Conservation (phyloP, 2,113 vertebrate genomes). For the Lucifuga dentata region DNA sequence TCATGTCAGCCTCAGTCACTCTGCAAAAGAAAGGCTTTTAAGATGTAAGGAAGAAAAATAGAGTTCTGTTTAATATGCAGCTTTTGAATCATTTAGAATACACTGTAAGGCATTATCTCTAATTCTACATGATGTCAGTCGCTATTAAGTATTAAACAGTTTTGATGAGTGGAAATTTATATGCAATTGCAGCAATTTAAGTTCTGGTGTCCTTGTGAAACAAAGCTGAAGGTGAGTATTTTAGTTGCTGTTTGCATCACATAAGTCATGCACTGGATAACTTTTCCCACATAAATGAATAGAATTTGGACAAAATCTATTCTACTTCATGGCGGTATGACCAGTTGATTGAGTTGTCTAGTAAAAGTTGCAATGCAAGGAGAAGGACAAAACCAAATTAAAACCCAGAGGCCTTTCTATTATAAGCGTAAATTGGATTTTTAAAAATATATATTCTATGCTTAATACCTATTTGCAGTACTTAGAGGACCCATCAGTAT, state of each 20-base stretch:
- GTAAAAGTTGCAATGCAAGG: slow-evolving; percentile 6
- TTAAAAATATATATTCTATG: not conserved
- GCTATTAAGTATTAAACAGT: not conserved
- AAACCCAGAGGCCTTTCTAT: slow-evolving; percentile 24
- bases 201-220: not conserved
- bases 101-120: not conserved
- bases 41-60: slow-evolving; percentile 47
- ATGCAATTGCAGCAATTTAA: not conserved
- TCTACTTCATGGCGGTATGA: slow-evolving; percentile 24
- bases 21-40: slow-evolving; percentile 64
- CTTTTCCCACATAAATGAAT: too few species aligned
- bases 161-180: not conserved
- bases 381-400: slow-evolving; percentile 22
- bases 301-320: slow-evolving; percentile 21
- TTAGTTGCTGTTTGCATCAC: not conserved
- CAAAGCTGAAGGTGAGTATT: not conserved
- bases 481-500: too few species aligned
- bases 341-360: slow-evolving; percentile 27
- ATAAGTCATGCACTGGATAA: not conserved
- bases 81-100: slow-evolving; percentile 34
- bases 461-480: not conserved
- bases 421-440: not conserved
- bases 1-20: slow-evolving; percentile 69
- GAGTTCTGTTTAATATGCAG: slow-evolving; percentile 55
- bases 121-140: not conserved